Conservation (phyloP, 1,140 invertebrate species). For the Drosophila seguyi region DNA sequence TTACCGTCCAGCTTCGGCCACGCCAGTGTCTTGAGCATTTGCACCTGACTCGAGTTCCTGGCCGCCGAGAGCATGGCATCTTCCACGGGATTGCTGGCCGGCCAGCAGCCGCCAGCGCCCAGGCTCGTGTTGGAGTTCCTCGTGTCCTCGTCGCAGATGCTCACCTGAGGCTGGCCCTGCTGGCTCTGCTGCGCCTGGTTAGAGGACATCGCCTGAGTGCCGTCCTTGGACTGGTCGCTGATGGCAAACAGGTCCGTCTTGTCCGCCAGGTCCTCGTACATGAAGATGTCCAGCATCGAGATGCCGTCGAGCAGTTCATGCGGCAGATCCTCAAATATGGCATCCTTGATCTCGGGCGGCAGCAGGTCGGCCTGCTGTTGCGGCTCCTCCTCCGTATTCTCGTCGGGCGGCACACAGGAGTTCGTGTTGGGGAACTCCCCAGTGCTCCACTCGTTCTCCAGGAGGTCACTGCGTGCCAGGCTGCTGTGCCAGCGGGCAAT, state of each 20-base stretch:
- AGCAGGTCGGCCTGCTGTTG: constrained; percentile 91
- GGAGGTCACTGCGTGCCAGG: constrained; percentile 84
- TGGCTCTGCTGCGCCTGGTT: constrained; percentile 64
- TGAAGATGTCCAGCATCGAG: constrained; percentile 91
- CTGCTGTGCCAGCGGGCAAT: constrained; percentile 88
- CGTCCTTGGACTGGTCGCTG: constrained; percentile 80
- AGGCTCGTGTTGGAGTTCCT: constrained; percentile 69
- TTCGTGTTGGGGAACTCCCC: constrained; percentile 72
- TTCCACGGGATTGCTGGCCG: constrained; percentile 88
- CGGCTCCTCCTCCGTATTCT: constrained; percentile 88
- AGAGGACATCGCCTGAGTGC: constrained; percentile 42
- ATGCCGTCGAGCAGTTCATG: constrained; percentile 92
- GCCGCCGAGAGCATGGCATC: constrained; percentile 87
- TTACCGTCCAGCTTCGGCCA: constrained; percentile 86
- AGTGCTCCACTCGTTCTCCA: constrained; percentile 43
- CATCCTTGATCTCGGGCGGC: constrained; percentile 92
- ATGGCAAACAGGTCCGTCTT: constrained; percentile 85
- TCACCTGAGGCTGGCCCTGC: constrained; percentile 59
- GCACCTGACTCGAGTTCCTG: constrained; percentile 84
- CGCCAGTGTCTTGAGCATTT: constrained; percentile 86
- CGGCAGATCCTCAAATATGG: constrained; percentile 93
- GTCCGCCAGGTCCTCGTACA: constrained; percentile 88
- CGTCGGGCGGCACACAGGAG: constrained; percentile 55
- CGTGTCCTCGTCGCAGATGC: constrained; percentile 85
- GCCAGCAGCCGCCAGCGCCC: constrained; percentile 84